A percentile compares a stretch with the other conserved stretches of the same genome.
These are phyloP conservation scores for Theonella swinhoei DNA, from an alignment of 37 sponge, comb jelly and placozoan genomes.

Conservation along the genomic window DNA sequence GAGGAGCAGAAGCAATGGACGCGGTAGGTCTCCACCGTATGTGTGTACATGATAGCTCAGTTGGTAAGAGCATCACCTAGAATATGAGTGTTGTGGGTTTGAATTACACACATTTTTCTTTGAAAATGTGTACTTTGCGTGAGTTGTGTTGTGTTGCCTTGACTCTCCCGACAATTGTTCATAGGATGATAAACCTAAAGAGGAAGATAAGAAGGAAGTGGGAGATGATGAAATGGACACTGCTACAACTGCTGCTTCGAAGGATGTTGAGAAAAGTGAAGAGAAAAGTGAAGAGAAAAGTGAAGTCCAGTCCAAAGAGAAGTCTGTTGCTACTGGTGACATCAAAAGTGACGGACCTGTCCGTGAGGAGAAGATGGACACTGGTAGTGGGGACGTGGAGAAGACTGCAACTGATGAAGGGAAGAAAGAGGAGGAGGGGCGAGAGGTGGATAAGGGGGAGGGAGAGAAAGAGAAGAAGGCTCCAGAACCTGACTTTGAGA, in stretches of 20 bases:
- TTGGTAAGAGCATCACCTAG: no score
- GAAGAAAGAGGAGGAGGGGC: conserved; percentile 14
- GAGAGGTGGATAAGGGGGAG: conserved; percentile 4
- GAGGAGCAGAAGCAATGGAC: conserved; percentile 49
- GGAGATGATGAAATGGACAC: conserved; percentile 18
- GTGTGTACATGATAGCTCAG: no score
- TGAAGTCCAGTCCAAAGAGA: background rate
- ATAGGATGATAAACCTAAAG: background rate
- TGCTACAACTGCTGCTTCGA: background rate
- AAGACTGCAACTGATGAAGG: conserved; percentile 19
- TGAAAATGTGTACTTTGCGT: no score
- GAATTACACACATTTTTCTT: no score
- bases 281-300: background rate
- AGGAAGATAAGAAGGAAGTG: conserved; percentile 2
- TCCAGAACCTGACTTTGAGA: conserved; percentile 76
- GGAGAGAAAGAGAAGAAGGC: conserved; percentile 57
- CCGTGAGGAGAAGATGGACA: background rate
- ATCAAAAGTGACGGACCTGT: background rate
- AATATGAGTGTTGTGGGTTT: background rate
- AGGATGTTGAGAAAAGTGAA: background rate
- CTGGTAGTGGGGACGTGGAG: conserved; percentile 17
- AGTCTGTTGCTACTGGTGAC: background rate
- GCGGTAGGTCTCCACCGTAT: no score
- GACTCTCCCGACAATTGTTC: background rate
- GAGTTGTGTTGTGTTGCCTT: no score